Percentiles rank a stretch among this genome's conserved stretches.
Evolutionary conservation across 2,113 vertebrate species (phyloP).

Genomic region (Corythornis vintsioides): DNA sequence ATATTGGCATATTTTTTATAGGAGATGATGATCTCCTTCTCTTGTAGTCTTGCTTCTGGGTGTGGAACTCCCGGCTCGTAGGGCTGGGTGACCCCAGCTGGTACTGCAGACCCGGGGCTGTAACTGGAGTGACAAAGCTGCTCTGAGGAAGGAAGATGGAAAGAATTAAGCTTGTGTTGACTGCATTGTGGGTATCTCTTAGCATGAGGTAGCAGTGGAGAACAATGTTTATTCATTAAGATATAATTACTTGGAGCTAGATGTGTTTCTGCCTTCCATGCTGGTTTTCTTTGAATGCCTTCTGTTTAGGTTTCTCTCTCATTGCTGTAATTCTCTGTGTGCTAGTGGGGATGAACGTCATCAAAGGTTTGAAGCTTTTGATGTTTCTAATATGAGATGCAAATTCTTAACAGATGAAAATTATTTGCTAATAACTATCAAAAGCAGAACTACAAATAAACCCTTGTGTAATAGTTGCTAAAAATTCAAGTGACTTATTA

Average conservation of each 20-base stretch:
- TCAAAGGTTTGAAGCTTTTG: conserved; percentile 59
- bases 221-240: conserved; percentile 52
- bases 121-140: background rate
- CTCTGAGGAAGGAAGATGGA: background rate
- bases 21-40: background rate
- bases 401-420: conserved; percentile 59
- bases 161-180: conserved; percentile 41
- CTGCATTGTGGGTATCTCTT: background rate
- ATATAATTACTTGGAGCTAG: conserved; percentile 30
- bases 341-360: conserved; percentile 47
- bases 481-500: conserved; percentile 8
- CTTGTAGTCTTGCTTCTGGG: background rate
- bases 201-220: conserved; percentile 30
- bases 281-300: conserved; percentile 46
- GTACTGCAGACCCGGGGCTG: background rate
- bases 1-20: no score
- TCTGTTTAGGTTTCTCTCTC: conserved; percentile 24
- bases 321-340: background rate
- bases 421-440: conserved; percentile 58
- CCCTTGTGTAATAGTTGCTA: conserved; percentile 4
- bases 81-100: background rate
- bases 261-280: conserved; percentile 17
- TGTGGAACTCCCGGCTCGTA: background rate
- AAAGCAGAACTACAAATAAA: conserved; percentile 47
- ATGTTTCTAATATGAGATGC: conserved; percentile 52